phyloP scores from a whole-genome alignment of 2,797 vertebrate genomes.

The Hoplostethus atlanticus region DNA sequence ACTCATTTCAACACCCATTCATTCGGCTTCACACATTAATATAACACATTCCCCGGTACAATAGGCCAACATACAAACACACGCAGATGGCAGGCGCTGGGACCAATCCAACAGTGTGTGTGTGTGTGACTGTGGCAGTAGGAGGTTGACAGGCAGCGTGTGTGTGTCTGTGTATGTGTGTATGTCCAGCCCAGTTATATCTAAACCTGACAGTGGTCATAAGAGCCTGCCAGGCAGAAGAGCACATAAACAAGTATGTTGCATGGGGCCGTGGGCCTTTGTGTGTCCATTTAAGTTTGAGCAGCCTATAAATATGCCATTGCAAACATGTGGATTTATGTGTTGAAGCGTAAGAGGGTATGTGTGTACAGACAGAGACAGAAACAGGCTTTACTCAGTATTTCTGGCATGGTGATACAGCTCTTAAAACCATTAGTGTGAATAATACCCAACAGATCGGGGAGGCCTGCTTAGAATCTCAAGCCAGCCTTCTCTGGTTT shows the following conservation, averaged over 20 bases:
- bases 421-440: slow-evolving; percentile 74
- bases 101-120: slow-evolving; percentile 69
- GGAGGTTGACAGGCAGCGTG: slow-evolving; percentile 78
- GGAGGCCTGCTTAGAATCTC: slow-evolving; percentile 67
- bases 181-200: slow-evolving; percentile 66
- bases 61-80: slow-evolving; percentile 86
- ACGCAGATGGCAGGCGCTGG: slow-evolving; percentile 83
- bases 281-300: background rate
- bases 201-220: slow-evolving; percentile 36
- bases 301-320: slow-evolving; percentile 39
- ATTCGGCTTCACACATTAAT: slow-evolving; percentile 85
- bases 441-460: slow-evolving; percentile 73
- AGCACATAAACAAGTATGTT: slow-evolving; percentile 14
- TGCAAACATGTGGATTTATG: slow-evolving; percentile 61
- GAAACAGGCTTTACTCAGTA: slow-evolving; percentile 63
- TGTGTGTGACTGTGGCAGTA: slow-evolving; percentile 65
- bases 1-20: slow-evolving; percentile 85
- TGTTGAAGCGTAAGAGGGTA: slow-evolving; percentile 52
- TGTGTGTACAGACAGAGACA: slow-evolving; percentile 56
- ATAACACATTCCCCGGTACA: slow-evolving; percentile 84
- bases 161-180: slow-evolving; percentile 60
- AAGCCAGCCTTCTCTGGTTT: slow-evolving; percentile 73
- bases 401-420: slow-evolving; percentile 75
- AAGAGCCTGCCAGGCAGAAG: slow-evolving; percentile 16
- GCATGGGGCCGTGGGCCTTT: background rate